Percentiles rank a stretch among this genome's conserved stretches.
Evolutionary conservation across 2,888 invertebrate species (phyloP).

Genomic region (Noctua fimbriata): DNA sequence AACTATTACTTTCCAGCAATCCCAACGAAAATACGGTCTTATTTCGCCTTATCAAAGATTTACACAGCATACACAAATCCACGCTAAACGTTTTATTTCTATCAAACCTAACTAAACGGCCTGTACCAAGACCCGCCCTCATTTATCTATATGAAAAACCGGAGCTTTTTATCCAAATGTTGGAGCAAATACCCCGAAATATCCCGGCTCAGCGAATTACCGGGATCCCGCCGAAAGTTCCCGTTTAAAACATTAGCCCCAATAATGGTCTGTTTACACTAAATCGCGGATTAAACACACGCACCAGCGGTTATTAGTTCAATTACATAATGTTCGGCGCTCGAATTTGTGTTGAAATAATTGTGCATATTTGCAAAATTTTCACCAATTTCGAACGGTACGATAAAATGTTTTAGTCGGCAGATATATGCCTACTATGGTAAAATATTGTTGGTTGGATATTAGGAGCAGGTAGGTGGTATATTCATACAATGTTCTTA

Average conservation of each 20-base stretch:
- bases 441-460: background rate
- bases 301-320: conserved; percentile 54
- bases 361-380: conserved; percentile 26
- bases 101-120: conserved; percentile 9
- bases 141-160: conserved; percentile 29
- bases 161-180: conserved; percentile 38
- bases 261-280: conserved; percentile 60
- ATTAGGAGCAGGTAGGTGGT: background rate
- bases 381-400: conserved; percentile 7
- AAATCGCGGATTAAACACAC: conserved; percentile 60
- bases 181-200: conserved; percentile 49
- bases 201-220: conserved; percentile 47
- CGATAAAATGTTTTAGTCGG: background rate
- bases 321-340: conserved; percentile 56
- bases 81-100: conserved; percentile 34
- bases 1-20: background rate
- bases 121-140: conserved; percentile 17
- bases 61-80: conserved; percentile 27
- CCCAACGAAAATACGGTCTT: background rate
- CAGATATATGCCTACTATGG: background rate
- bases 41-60: conserved; percentile 24
- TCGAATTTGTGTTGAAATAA: conserved; percentile 39
- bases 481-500: background rate
- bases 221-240: conserved; percentile 51
- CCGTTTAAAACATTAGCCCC: conserved; percentile 58